Conservation (phyloP, 2,113 vertebrate genomes). For the Piprites chloris region DNA sequence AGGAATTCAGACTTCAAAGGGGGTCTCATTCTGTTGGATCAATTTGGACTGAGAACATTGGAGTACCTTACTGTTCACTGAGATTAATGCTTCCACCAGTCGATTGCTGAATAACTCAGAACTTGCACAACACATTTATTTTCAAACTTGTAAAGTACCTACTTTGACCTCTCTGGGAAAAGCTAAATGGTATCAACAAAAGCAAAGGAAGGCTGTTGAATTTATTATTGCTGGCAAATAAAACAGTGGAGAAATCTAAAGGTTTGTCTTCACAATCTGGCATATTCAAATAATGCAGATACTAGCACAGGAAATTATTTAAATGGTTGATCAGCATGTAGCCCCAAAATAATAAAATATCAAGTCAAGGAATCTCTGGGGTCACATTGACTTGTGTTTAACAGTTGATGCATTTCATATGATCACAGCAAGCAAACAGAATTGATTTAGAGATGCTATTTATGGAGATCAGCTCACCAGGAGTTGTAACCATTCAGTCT, state of each 20-base stretch:
- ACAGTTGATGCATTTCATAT: slow-evolving; percentile 26
- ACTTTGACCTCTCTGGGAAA: slow-evolving; percentile 14
- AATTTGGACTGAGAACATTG: slow-evolving; percentile 5
- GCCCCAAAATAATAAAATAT: slow-evolving; percentile 17
- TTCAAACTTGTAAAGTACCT: slow-evolving; percentile 10
- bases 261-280: background rate
- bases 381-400: slow-evolving; percentile 29
- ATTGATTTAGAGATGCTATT: slow-evolving; percentile 58
- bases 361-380: slow-evolving; percentile 11
- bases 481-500: background rate
- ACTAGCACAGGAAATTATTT: background rate
- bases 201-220: background rate
- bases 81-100: slow-evolving; percentile 8
- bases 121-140: background rate
- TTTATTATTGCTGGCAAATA: slow-evolving; percentile 16
- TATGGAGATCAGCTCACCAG: slow-evolving; percentile 10
- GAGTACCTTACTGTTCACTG: background rate
- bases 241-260: slow-evolving; percentile 12
- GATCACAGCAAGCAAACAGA: slow-evolving; percentile 35
- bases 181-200: background rate
- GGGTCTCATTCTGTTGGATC: slow-evolving; percentile 30
- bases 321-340: slow-evolving; percentile 19
- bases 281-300: slow-evolving; percentile 11
- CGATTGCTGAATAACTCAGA: slow-evolving; percentile 11
- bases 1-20: slow-evolving; percentile 32